Conservation (phyloP, 2,113 vertebrate species). For the Lepisosteus oculatus region DNA sequence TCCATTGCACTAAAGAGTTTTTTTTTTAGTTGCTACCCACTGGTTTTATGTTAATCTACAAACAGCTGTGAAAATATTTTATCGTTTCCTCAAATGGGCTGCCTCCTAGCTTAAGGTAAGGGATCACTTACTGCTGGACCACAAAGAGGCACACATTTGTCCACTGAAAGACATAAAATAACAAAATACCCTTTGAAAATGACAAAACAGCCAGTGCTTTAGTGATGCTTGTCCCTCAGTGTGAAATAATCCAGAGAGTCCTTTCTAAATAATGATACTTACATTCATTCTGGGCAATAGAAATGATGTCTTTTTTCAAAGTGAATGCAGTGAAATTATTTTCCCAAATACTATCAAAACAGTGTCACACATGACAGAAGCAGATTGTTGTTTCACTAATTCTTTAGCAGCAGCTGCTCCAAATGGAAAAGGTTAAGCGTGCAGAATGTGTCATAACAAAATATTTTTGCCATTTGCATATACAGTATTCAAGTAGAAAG, state of each 20-base stretch:
- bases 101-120: conserved; percentile 2
- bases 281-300: conserved; percentile 44
- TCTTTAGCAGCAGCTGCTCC: conserved; percentile 26
- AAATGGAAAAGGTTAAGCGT: neutral
- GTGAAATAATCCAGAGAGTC: conserved; percentile 16
- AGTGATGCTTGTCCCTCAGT: conserved; percentile 15
- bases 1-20: neutral
- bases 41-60: conserved; percentile 2
- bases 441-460: conserved; percentile 31
- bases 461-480: conserved; percentile 57
- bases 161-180: neutral
- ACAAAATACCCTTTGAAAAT: conserved; percentile 13
- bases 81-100: conserved; percentile 28
- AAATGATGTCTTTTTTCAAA: neutral
- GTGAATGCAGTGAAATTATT: neutral
- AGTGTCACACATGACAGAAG: neutral
- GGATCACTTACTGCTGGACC: conserved; percentile 29
- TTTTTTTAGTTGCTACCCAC: neutral
- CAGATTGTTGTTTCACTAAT: neutral
- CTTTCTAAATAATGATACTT: conserved; percentile 36
- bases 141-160: conserved; percentile 56
- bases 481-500: conserved; percentile 68
- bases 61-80: conserved; percentile 28
- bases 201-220: neutral
- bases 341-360: conserved; percentile 25